These are phyloP conservation scores for Verasper variegatus DNA, from an alignment of 2,113 vertebrate genomes.

Conservation along the genomic window DNA sequence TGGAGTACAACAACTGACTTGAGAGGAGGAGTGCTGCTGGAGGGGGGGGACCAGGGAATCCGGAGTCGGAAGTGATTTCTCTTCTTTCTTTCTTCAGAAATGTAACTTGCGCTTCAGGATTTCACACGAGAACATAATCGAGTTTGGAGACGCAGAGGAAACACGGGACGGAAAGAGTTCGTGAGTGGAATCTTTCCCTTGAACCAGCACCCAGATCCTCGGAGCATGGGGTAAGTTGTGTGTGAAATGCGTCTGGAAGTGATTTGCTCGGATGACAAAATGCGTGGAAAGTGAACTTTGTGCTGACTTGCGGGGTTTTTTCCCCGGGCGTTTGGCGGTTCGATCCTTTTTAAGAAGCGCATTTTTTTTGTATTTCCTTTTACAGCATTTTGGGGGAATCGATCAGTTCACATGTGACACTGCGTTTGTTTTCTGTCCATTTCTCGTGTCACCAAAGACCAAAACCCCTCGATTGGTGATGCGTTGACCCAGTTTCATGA, in stretches of 20 bases:
- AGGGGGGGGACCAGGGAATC: slow-evolving; percentile 46
- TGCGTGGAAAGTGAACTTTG: slow-evolving; percentile 56
- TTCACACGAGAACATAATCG: slow-evolving; percentile 5
- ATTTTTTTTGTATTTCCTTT: too few relatives aligned
- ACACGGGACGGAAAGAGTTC: slow-evolving; percentile 23
- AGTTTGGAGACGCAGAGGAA: slow-evolving; percentile 7
- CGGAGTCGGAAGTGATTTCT: slow-evolving; percentile 72
- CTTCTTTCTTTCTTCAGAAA: slow-evolving; percentile 32
- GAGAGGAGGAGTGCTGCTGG: slow-evolving; percentile 48
- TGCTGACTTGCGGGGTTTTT: not conserved
- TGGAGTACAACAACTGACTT: slow-evolving; percentile 64
- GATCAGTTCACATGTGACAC: slow-evolving; percentile 17
- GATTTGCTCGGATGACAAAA: slow-evolving; percentile 23
- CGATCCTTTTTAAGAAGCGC: not conserved
- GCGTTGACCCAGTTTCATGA: slow-evolving; percentile 31
- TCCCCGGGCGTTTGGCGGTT: not conserved
- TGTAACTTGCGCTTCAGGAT: slow-evolving; percentile 50
- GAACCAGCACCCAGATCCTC: slow-evolving; percentile 51
- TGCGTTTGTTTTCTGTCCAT: slow-evolving; percentile 25
- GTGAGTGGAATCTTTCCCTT: slow-evolving; percentile 28
- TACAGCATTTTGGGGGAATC: not conserved
- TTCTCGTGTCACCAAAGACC: not conserved
- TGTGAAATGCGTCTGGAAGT: not conserved
- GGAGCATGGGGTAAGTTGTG: slow-evolving; percentile 77
- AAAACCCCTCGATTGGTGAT: not conserved